Evolutionary conservation across 1,140 invertebrate genomes (phyloP), one percentile per base, ranked within the genome.

Genomic region (Andrena cerasifolii): DNA sequence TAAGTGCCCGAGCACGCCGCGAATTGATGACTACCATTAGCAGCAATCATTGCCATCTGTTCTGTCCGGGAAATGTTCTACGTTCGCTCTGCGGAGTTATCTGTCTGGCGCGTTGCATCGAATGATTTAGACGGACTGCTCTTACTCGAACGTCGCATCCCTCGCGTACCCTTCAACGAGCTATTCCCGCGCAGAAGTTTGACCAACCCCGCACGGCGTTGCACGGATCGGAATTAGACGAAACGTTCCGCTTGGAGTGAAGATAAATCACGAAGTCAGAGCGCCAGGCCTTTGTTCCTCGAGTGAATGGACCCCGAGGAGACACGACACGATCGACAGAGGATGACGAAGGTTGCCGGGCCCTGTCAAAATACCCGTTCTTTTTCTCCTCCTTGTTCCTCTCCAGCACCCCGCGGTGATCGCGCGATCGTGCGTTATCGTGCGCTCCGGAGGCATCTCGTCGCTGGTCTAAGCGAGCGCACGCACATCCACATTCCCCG

Each of bases 341-440:
- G 54, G 58, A 87, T 90, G 89, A 89, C 84, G 87, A 88, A 88
- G 89, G 87, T 87, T 87, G 78, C 84, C 51, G 80, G 62, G 83
- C 78, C 65, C 82, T 90, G 90, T 91, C 90, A 91, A 89, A 91
- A 91, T 88, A 89, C 82, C 66, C 79, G 78, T 80, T 78, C 83
- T 80, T 81, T 87, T 82, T 26, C 14, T 49, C 36, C 24, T 31
- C 24, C 24, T 18, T 53, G 26, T 40, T 56, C 26, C 14, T 61
- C 43, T 67, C 70, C 47, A 82, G 79, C 83, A 54, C 83, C 89
- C 87, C 58, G 87, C 78, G 68, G 88, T 33, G 88, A 84, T 76
- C 65, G 82, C 78, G 83, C 82, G 76, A 79, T 80, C 80, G 82
- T 77, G 74, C 81, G 79, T 85, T 85, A 81, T 80, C 85, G 80